Conservation (phyloP, 2,888 invertebrate genomes). For the Doris montereyensis region DNA sequence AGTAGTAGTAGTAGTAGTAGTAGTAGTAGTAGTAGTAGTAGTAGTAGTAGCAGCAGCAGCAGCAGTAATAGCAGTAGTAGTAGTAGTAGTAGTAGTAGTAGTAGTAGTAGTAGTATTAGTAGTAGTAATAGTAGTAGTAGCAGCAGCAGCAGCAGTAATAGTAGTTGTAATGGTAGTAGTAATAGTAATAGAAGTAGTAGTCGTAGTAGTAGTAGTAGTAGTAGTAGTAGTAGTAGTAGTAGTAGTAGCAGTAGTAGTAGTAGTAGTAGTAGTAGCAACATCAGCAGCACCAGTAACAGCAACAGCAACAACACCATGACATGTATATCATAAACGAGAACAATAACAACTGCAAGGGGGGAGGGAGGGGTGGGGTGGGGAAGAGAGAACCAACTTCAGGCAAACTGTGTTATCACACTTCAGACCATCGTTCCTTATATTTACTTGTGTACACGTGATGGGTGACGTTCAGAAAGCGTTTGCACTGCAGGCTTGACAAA, state of each 20-base stretch:
- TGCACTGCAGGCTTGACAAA: too few species aligned
- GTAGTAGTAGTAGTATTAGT: slow-evolving; percentile 16
- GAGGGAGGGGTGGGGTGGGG: too few species aligned
- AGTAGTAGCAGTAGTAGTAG: slow-evolving; percentile 17
- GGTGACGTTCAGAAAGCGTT: too few species aligned
- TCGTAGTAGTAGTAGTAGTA: slow-evolving; percentile 5
- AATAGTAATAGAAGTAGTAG: slow-evolving; percentile 11
- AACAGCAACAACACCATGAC: not conserved
- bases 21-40: slow-evolving; percentile 1
- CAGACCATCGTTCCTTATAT: too few species aligned
- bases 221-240: slow-evolving; percentile 7
- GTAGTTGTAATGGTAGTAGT: slow-evolving; percentile 13
- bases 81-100: slow-evolving; percentile 23
- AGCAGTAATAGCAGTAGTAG: slow-evolving; percentile 16
- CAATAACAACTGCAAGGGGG: too few species aligned
- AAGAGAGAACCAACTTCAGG: too few species aligned
- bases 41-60: slow-evolving; percentile 4
- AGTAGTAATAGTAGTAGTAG: slow-evolving; percentile 17
- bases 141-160: slow-evolving; percentile 15
- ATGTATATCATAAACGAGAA: too few species aligned
- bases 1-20: slow-evolving; percentile 15
- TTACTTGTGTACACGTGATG: too few species aligned
- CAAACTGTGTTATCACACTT: too few species aligned
- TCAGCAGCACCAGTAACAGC: not conserved
- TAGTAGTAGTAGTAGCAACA: slow-evolving; percentile 12